Conservation (phyloP, 2,888 invertebrate genomes). For the Cylloceria caligata region DNA sequence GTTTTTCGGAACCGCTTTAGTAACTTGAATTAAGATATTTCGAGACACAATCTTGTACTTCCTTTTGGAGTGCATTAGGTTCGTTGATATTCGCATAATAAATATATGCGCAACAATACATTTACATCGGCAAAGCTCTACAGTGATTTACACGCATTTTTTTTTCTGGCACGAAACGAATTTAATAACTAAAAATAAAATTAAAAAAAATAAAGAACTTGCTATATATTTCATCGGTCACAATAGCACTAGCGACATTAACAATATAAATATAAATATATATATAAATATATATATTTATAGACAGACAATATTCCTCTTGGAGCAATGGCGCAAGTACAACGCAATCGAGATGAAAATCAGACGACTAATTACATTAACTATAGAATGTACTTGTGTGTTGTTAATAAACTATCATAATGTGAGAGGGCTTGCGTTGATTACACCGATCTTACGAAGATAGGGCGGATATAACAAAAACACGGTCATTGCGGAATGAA, state of each 20-base stretch:
- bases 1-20: neutral
- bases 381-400: conserved; percentile 57
- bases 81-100: conserved; percentile 49
- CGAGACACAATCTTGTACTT: conserved; percentile 28
- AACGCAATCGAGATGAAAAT: conserved; percentile 63
- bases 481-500: conserved; percentile 57
- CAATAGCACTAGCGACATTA: conserved; percentile 59
- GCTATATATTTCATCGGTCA: conserved; percentile 60
- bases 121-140: conserved; percentile 64
- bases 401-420: conserved; percentile 41
- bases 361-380: conserved; percentile 58
- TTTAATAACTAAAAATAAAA: conserved; percentile 10
- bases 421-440: conserved; percentile 27
- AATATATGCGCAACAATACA: conserved; percentile 59
- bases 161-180: conserved; percentile 62
- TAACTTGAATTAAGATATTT: neutral
- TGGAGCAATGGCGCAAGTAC: conserved; percentile 58
- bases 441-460: conserved; percentile 31
- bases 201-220: conserved; percentile 37
- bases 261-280: conserved; percentile 57
- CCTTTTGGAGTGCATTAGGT: conserved; percentile 52
- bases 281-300: conserved; percentile 45
- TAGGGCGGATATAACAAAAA: conserved; percentile 7
- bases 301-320: conserved; percentile 63
- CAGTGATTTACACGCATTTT: conserved; percentile 50